Conservation (phyloP, 2,113 vertebrate species). For the Proterorhinus semilunaris region DNA sequence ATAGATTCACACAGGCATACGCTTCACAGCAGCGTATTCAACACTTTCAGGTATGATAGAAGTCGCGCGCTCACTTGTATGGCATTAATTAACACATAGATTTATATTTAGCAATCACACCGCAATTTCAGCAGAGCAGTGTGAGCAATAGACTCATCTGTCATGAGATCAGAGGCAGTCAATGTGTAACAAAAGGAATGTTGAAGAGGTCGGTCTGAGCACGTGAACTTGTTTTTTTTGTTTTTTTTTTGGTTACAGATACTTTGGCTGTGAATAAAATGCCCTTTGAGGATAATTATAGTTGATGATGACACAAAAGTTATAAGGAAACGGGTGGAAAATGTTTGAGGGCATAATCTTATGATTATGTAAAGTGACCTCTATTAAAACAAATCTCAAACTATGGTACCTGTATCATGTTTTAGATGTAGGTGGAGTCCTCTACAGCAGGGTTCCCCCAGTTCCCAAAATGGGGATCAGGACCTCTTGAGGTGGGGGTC, state of each 20-base stretch:
- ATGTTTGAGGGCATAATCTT: not conserved
- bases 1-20: no score
- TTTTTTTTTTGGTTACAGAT: not conserved
- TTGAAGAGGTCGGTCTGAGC: not conserved
- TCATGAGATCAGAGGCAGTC: not conserved
- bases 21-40: not conserved
- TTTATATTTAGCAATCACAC: slow-evolving; percentile 20
- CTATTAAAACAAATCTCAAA: no score
- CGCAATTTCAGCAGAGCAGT: not conserved
- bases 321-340: not conserved
- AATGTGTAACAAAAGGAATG: not conserved
- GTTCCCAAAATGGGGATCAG: no score
- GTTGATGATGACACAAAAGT: not conserved
- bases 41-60: not conserved
- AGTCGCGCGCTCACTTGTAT: not conserved
- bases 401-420: no score
- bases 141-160: slow-evolving; percentile 5
- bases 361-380: no score
- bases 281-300: not conserved
- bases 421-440: no score
- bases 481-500: no score
- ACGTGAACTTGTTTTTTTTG: no score
- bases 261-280: not conserved
- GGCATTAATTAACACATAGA: slow-evolving; percentile 20
- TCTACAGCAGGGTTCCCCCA: no score